These are phyloP conservation scores for Chionodraco myersi DNA, from an alignment of 2,113 vertebrate species.

Conservation along the genomic window DNA sequence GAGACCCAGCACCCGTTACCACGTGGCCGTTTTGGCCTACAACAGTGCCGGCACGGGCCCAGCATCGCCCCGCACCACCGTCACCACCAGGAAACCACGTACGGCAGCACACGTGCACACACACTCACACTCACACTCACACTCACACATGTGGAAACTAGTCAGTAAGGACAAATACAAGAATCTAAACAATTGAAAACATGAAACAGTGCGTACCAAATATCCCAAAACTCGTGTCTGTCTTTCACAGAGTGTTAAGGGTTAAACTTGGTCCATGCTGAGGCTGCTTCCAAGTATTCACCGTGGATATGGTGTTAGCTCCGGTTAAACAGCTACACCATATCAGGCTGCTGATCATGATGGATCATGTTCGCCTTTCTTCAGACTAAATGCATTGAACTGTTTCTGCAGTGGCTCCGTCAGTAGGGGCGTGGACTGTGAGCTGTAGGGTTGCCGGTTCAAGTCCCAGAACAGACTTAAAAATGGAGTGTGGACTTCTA, in stretches of 20 bases:
- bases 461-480: no score
- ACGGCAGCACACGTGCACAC: slow-evolving; percentile 36
- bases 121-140: no score
- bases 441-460: no score
- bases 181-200: background rate
- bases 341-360: background rate
- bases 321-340: no score
- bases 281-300: background rate
- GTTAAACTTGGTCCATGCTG: background rate
- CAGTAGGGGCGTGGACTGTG: no score
- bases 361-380: background rate
- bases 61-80: slow-evolving; percentile 86
- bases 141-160: background rate
- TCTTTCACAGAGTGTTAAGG: background rate
- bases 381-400: background rate
- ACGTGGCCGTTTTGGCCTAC: slow-evolving; percentile 92
- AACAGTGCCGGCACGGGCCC: slow-evolving; percentile 96
- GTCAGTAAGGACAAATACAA: background rate
- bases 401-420: no score
- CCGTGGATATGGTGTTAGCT: background rate
- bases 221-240: background rate
- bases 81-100: slow-evolving; percentile 94
- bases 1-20: slow-evolving; percentile 92
- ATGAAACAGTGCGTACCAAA: background rate
- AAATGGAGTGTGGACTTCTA: no score